Evolutionary conservation across 1,140 invertebrate species (phyloP), one percentile per base, ranked within the genome.

Genomic region (Dufourea novaeangliae): DNA sequence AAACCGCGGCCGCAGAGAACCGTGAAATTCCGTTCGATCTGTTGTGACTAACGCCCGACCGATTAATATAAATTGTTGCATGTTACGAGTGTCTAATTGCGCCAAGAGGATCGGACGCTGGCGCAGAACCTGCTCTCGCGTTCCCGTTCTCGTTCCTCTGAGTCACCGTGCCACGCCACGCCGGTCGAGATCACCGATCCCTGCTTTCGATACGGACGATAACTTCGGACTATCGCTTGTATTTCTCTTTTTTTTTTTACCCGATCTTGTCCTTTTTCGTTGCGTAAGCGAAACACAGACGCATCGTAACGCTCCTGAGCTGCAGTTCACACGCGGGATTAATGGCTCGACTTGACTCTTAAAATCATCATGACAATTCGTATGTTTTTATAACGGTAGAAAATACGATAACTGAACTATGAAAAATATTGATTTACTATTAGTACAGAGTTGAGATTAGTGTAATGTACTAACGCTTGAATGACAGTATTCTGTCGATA

Each of bases 11-110:
- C 70, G 79, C 73, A 59, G 41, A 67, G 74, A 70, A 84, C 83
- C 83, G 70, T 85, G 83, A 84, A 85, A 85, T 84, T 85, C 73
- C 74, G 70, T 46, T 81, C 79, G 62, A 85, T 84, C 84, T 74
- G 70, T 80, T 84, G 84, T 84, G 84, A 85, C 79, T 80, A 75
- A 67, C 62, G 74, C 67, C 34, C 52, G 72, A n/a, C 57, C 79
- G 84, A 82, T 85, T 84, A 85, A 85, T 85, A 85, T 85, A 85
- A 85, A 84, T 85, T 81, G 83, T 79, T 82, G 52, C 79, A 75
- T 82, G 81, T 85, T 85, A 85, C 79, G 79, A 76, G 57, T 71
- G 66, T 74, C 83, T 85, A 85, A 85, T 85, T 82, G 84, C 79
- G 72, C 68, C 66, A 69, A 79, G 82, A 84, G 74, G 82, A 80